Conservation (phyloP, 2,797 vertebrate species). For the Fistularia commersonii region DNA sequence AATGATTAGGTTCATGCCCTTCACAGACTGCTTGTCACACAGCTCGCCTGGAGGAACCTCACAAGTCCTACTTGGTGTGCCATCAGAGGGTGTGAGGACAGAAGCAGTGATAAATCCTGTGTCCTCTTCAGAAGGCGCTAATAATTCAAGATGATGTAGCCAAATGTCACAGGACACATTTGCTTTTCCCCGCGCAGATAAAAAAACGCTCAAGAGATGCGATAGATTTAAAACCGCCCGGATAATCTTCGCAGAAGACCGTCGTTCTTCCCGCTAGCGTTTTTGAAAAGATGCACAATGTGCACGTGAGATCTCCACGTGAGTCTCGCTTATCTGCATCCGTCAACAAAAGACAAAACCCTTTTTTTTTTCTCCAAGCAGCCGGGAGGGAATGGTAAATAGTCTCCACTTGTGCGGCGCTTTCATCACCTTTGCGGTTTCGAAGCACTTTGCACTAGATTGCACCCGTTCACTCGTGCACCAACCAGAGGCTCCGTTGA, state of each 20-base stretch:
- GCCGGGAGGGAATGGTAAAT: too few species aligned
- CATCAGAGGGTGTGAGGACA: constrained; percentile 63
- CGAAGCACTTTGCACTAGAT: too few species aligned
- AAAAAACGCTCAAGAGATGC: constrained; percentile 47
- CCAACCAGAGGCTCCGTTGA: too few species aligned
- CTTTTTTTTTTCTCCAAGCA: too few species aligned
- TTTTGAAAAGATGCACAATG: not conserved
- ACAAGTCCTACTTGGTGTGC: constrained; percentile 63
- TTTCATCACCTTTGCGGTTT: too few species aligned
- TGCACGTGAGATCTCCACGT: not conserved
- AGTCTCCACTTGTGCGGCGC: too few species aligned
- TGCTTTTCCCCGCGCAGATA: constrained; percentile 60
- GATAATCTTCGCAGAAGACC: constrained; percentile 36
- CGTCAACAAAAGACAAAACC: not conserved
- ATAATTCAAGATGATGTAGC: constrained; percentile 74
- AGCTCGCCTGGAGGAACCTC: constrained; percentile 62
- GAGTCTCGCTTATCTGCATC: not conserved
- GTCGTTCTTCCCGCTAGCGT: constrained; percentile 8
- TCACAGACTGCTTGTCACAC: constrained; percentile 58
- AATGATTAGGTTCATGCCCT: constrained; percentile 29
- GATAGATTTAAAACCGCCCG: constrained; percentile 56
- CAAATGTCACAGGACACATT: constrained; percentile 77
- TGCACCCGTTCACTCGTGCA: too few species aligned
- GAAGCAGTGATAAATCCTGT: constrained; percentile 72
- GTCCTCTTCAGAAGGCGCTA: constrained; percentile 67